Evolutionary conservation across 1,140 invertebrate genomes (phyloP).

Genomic region (Anthonomus grandis): DNA sequence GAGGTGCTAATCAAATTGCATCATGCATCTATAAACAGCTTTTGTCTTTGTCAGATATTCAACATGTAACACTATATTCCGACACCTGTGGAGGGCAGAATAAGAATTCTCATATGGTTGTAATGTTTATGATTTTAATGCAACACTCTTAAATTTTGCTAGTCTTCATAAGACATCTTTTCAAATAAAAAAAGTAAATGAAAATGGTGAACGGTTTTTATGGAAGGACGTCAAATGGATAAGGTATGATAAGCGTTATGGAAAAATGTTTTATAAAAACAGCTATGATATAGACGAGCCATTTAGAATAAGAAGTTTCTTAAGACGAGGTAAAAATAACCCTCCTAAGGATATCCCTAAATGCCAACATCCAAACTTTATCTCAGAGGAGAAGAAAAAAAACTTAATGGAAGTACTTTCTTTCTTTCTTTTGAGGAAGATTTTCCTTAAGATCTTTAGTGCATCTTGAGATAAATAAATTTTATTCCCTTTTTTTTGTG

Average conservation of each 20-base stretch:
- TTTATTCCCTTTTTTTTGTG: background rate
- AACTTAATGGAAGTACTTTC: background rate
- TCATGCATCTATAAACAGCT: conserved; percentile 29
- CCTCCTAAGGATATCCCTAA: background rate
- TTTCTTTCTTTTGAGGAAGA: background rate
- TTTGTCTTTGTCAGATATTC: conserved; percentile 32
- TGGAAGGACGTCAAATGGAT: too few relatives aligned
- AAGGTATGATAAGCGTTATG: too few relatives aligned
- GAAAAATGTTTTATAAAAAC: too few relatives aligned
- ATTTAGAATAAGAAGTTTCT: background rate
- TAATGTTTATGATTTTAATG: conserved; percentile 4
- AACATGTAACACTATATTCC: conserved; percentile 40
- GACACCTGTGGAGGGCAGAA: conserved; percentile 46
- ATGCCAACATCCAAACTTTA: background rate
- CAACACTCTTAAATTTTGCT: too few relatives aligned
- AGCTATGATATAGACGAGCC: background rate
- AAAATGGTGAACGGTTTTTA: too few relatives aligned
- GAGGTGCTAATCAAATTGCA: conserved; percentile 6
- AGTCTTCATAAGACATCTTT: too few relatives aligned
- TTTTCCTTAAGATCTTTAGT: background rate
- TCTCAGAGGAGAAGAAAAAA: background rate
- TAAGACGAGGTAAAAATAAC: background rate
- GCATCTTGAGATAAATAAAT: background rate
- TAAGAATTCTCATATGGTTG: conserved; percentile 32
- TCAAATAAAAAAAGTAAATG: too few relatives aligned